Evolutionary conservation across 1,140 invertebrate genomes (phyloP), one percentile per base, ranked within the genome.

Genomic region (Zaprionus gabonicus): DNA sequence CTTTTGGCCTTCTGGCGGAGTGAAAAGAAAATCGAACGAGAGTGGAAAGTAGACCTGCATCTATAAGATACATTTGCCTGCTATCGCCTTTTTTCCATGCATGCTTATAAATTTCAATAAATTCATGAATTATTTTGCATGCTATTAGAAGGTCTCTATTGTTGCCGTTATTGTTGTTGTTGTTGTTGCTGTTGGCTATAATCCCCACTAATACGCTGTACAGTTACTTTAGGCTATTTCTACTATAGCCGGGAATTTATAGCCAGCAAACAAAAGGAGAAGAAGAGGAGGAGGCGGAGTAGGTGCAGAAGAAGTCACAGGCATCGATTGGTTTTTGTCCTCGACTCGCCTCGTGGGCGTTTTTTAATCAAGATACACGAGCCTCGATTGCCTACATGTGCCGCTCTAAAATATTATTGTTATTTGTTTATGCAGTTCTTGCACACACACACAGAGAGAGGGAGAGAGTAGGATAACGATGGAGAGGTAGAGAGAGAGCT

Each of bases 91-190:
- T 63, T 62, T 44, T 74, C 70, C 28, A 60, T 64, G 44, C 57
- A 72, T 41, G 38, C 71, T 74, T 81, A 83, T 90, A 88, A 88
- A 88, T 88, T 88, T 84, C 75, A 90, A 88, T 88, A 90, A 90
- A 88, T 81, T 85, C 85, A 80, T 90, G 83, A 83, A 78, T 86
- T 86, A 86, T 87, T 87, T 82, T 81, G 66, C 75, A 80, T 80
- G 67, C 74, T 38, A 76, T 76, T 75, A 64, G 72, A 62, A 46
- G 57, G 20, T 27, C 64, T 20, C 55, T 66, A 34, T 53, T 57
- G 6, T 72, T 68, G 23, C 56, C 59, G 28, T 58, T n/a, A n/a
- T n/a, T 76, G 57, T 69, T 68, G 23, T 56, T 67, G 28, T 38
- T 76, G 57, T 51, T 53, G 34, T 27, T 23, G 10, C 12, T 23